Percentiles rank a stretch among this genome's conserved stretches.
phyloP scores from a whole-genome alignment of 2,113 vertebrate genomes.

The Rhinopomastus cyanomelas region DNA sequence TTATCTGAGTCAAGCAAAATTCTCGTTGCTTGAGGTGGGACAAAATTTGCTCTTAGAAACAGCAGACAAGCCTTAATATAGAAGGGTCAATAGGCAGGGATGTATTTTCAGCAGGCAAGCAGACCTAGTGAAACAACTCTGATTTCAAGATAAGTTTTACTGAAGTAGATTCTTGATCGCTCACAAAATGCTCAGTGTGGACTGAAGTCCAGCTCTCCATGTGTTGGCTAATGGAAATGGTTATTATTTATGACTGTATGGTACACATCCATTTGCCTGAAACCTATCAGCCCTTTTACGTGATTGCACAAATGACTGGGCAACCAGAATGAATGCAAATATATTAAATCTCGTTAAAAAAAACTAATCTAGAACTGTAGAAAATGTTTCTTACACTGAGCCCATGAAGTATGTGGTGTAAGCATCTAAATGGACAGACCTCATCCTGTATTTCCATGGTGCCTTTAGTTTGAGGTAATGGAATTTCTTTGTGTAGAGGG shows the following conservation, averaged over 20 bases:
- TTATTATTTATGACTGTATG: background rate
- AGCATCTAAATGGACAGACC: background rate
- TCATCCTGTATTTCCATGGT: background rate
- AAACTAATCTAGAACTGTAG: too few species aligned
- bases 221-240: background rate
- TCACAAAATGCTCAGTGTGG: background rate
- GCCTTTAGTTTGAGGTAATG: background rate
- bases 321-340: background rate
- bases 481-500: background rate
- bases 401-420: background rate
- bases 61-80: rapidly evolving
- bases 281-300: background rate
- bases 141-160: background rate
- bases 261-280: background rate
- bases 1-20: background rate
- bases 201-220: background rate
- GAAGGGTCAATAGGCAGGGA: background rate
- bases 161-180: background rate
- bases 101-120: background rate
- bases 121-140: background rate
- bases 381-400: background rate
- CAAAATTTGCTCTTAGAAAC: background rate
- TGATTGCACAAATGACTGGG: background rate
- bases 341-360: background rate
- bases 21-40: background rate